Conservation (phyloP, 2,888 invertebrate genomes). For the Hesperia comma region DNA sequence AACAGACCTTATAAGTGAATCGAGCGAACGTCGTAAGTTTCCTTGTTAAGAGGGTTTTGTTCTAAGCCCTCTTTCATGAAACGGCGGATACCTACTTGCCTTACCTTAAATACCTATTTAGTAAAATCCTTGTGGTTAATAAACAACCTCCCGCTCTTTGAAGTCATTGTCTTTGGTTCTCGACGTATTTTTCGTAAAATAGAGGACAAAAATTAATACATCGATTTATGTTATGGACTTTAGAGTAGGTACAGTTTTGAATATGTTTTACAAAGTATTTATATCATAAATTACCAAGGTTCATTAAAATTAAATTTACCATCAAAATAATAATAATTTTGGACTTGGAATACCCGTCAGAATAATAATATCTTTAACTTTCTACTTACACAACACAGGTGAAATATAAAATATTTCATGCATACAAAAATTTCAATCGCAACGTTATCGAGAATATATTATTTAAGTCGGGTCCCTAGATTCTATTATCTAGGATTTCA, state of each 20-base stretch:
- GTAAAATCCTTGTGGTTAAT: conserved; percentile 4
- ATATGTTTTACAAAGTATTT: too few relatives aligned
- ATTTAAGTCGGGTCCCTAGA: conserved; percentile 9
- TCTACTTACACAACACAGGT: too few relatives aligned
- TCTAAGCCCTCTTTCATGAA: conserved; percentile 55
- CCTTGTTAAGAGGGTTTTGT: conserved; percentile 57
- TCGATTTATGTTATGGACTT: too few relatives aligned
- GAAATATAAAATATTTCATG: too few relatives aligned
- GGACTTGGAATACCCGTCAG: too few relatives aligned
- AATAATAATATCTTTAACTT: too few relatives aligned
- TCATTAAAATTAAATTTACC: too few relatives aligned
- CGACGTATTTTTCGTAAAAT: too few relatives aligned
- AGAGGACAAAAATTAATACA: too few relatives aligned
- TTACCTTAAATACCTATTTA: conserved; percentile 5
- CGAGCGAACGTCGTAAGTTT: conserved; percentile 49
- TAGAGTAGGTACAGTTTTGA: too few relatives aligned
- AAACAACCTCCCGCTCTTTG: conserved; percentile 4
- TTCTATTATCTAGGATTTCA: conserved; percentile 22
- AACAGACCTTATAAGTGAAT: conserved; percentile 8
- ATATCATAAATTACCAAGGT: too few relatives aligned
- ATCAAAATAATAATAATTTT: too few relatives aligned
- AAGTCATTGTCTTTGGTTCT: not conserved
- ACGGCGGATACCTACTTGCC: conserved; percentile 18
- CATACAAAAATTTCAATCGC: not conserved
- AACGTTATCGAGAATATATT: not conserved